Evolutionary conservation across 1,140 invertebrate genomes (phyloP), one percentile per base, ranked within the genome.

Genomic region (Protaetia brevitarsis): DNA sequence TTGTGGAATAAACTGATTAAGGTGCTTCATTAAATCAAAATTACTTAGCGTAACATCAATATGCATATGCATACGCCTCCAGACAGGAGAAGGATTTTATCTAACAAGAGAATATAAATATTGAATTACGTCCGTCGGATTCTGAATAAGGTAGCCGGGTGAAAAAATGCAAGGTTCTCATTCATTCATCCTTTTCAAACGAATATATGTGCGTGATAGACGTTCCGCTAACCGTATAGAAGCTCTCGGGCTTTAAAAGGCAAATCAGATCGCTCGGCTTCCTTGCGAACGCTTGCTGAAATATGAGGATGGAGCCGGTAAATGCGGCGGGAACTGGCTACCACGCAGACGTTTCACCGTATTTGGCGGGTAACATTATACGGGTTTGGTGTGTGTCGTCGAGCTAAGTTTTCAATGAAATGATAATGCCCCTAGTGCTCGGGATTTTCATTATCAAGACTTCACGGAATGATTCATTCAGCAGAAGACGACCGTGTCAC

Each of bases 371-470:
- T 19, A 51, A 51, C 41, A 19, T 51, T 51, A n/a, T n/a, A 23
- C 41, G 41, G 7, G 21, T 51, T 21, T 8, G 16, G 19, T 23
- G 10, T 4, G 41, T 21, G n/a, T n/a, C n/a, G n/a, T n/a, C n/a
- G n/a, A n/a, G n/a, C n/a, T 19, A 23, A 51, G 21, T 51, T 51
- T 51, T 51, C 41, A 51, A 51, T 51, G 41, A 51, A 51, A 51
- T 51, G 41, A 51, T 51, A 51, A 51, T 51, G 41, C 19, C 1
- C 41, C 41, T 51, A n/a, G n/a, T 51, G 41, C 41, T 23, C 26
- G 6, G 16, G 19, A 23, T 19, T 51, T 51, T 19, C 41, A 51
- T 51, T 51, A 51, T 51, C 19, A 51, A 51, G 41, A 51, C 8
- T 51, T 51, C 41, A 19, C 19, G 5, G 41, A 51, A 51, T 51